Base-by-base conservation (phyloP, 2,797 vertebrate genomes). In the Xenopus petersii region DNA sequence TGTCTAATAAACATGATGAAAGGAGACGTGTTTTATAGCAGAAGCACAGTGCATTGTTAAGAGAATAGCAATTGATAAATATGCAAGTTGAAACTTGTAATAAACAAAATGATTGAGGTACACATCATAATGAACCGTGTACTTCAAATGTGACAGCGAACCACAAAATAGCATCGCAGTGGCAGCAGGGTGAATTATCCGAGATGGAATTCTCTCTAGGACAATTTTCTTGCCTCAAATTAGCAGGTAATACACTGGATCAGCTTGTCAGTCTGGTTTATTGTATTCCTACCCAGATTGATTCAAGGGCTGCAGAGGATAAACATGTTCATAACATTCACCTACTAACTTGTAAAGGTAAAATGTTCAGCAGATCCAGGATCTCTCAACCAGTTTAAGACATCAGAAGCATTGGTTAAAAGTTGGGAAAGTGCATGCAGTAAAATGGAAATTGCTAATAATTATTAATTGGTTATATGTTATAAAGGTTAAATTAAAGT, bases 211-310 rank as follows among this genome's bases (percentile, higher is more conserved):
- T 70, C 74, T 75, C 51, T 65, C 21, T 62, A 59, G 70, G 51
- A 70, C 74, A 75, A 75, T 75, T 64, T 75, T 36, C 60, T 70
- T 48, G 42, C 21, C 67, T 70, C 74, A 75, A 75, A 75, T 75
- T 75, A 70, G 74, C 61, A 70, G 74, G 54, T 75, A 75, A 75
- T 75, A 59, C 62, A 65, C 67, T 70, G 74, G 55, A 70, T 75
- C 61, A 70, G 67, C 67, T 70, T 70, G 67, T 70, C 71, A 64
- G 21, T 24, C 21, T 49, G 51, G 51, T 64, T 59, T 75, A 75
- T 75, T 58, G 67, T 64, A 70, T 75, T 69, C 67, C 56, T 70
- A 75, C 64, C 60, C 51, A 17, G 46, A 33, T 21, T 54, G 15
- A 15, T 17, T 36, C 67, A 55, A 48, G 67, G 17, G 51, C 61